Percentiles rank a stretch among this genome's conserved stretches.
These are phyloP conservation scores for Odontesthes bonariensis DNA, from an alignment of 2,113 vertebrate genomes.

Conservation along the genomic window DNA sequence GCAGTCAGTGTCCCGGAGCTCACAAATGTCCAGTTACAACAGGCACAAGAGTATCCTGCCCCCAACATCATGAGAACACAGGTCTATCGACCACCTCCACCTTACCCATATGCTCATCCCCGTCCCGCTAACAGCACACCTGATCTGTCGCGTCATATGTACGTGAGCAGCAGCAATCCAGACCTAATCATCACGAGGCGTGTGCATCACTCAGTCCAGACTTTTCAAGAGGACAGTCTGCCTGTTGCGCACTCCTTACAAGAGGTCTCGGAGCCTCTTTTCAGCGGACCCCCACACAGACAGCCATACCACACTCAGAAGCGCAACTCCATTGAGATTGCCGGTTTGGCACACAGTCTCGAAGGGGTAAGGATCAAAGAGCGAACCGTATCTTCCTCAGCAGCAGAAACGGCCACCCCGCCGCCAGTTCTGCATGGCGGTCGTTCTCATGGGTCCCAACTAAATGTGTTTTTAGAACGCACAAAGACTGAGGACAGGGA, in stretches of 20 bases:
- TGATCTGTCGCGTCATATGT: constrained; percentile 93
- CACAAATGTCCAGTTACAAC: constrained; percentile 95
- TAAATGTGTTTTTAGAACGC: constrained; percentile 84
- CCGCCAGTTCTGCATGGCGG: constrained; percentile 46
- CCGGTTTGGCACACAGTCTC: constrained; percentile 88
- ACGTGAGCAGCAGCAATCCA: constrained; percentile 95
- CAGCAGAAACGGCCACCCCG: constrained; percentile 82
- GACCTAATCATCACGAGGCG: constrained; percentile 95
- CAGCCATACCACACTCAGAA: constrained; percentile 86
- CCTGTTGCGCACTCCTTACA: constrained; percentile 97
- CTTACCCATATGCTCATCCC: constrained; percentile 88
- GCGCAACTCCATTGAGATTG: constrained; percentile 95
- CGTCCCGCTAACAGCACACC: constrained; percentile 97
- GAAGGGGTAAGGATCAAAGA: constrained; percentile 93
- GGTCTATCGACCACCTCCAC: constrained; percentile 94
- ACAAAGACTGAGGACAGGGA: constrained; percentile 81
- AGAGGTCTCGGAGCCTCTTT: constrained; percentile 95
- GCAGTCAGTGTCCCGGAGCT: constrained; percentile 96
- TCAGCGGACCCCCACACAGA: constrained; percentile 81
- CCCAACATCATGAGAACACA: constrained; percentile 96
- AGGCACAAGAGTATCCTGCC: constrained; percentile 94
- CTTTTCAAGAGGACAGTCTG: constrained; percentile 97
- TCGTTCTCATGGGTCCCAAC: constrained; percentile 83
- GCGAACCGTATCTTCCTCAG: constrained; percentile 87
- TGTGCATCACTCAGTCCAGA: constrained; percentile 97